Evolutionary conservation across 1,140 invertebrate species (phyloP), one percentile per base, ranked within the genome.

Genomic region (Pogonomyrmex californicus): DNA sequence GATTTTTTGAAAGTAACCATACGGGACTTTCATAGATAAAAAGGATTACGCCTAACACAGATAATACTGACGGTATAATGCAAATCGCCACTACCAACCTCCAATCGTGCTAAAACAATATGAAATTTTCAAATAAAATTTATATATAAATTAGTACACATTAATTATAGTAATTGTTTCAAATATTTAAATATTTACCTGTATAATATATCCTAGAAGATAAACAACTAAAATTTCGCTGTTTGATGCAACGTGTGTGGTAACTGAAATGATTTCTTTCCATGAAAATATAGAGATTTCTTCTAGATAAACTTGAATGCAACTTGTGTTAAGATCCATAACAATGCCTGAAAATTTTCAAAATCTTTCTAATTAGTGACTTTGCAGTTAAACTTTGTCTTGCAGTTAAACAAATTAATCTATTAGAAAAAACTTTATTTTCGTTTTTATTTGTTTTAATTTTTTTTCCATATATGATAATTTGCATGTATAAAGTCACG

Each of bases 171-270:
- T 17, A 54, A 17, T 17, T 54, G 10, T 54, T 0, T 54, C 12
- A 14, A 54, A 10, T 23, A 23, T 54, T 30, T 30, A 60, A 1
- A 60, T 38, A 62, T 23, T 23, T 58, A 88, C 87, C 82, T 85
- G 93, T 17, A 93, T 93, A 2, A 96, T 88, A 79, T 95, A 96
- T 17, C 95, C 94, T 0, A 96, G 89, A 2, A 96, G 94, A 90
- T 97, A 97, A 1, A 96, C 96, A 4, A 97, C 83, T 66, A 97
- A 95, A 75, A 97, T 96, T 0, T 96, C 96, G 3, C 96, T 96
- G 4, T 96, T 96, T 5, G 96, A 96, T 17, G 95, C 92, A 10
- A 96, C 23, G 23, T 23, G 23, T 23, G 23, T 95, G 10, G 96
- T 96, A 12, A n/a, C n/a, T n/a, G n/a, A n/a, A n/a, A 97, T 91